phyloP scores from a whole-genome alignment of 2,888 invertebrate genomes.

The Hybos culiciformis region DNA sequence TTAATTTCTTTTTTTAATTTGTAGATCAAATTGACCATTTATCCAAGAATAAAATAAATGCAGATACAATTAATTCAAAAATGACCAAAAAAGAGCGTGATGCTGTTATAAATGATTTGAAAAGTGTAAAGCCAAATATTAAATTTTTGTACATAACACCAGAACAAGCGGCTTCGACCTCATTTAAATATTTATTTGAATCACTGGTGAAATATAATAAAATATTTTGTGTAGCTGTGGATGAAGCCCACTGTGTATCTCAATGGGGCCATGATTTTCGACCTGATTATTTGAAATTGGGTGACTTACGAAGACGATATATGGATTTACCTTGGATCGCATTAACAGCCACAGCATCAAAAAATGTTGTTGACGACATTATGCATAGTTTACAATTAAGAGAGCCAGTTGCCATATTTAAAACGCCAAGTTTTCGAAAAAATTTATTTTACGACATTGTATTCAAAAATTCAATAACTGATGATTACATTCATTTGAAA shows the following conservation, averaged over 20 bases:
- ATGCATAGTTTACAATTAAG: conserved; percentile 53
- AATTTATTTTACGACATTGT: conserved; percentile 93
- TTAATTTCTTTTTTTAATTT: too few species aligned
- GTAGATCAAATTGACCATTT: conserved; percentile 93
- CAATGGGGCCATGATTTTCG: conserved; percentile 99
- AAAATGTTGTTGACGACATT: conserved; percentile 71
- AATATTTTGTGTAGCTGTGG: conserved; percentile 82
- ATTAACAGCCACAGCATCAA: conserved; percentile 85
- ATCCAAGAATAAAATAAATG: conserved; percentile 57
- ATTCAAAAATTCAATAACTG: conserved; percentile 69
- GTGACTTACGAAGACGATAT: conserved; percentile 47
- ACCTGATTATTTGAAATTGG: conserved; percentile 85
- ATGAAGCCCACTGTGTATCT: conserved; percentile 96
- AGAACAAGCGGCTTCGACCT: conserved; percentile 77
- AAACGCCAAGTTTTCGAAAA: conserved; percentile 75
- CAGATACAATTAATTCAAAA: conserved; percentile 89
- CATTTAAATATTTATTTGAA: conserved; percentile 53
- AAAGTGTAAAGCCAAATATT: conserved; percentile 56
- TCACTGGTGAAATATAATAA: conserved; percentile 60
- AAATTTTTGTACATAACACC: conserved; percentile 91
- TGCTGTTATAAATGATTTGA: conserved; percentile 63
- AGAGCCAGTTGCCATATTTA: conserved; percentile 58
- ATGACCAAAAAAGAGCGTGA: conserved; percentile 63
- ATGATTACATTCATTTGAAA: conserved; percentile 68
- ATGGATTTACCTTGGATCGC: conserved; percentile 73